Evolutionary conservation across 2,888 invertebrate genomes (phyloP).

Genomic region (Drosophila peninsularis): DNA sequence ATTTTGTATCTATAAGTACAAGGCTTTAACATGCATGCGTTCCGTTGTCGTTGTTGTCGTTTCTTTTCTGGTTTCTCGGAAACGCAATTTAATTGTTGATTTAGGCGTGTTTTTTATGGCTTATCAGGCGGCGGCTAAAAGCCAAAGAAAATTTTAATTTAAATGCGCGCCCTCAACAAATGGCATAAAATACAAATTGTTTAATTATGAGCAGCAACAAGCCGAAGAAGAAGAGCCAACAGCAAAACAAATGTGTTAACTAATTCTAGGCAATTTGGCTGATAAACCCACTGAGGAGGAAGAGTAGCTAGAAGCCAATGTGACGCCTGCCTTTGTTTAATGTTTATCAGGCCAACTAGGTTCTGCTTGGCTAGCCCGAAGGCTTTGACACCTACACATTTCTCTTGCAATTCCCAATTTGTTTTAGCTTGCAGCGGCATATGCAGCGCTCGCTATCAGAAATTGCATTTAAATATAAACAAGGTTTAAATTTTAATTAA

Average conservation of each 20-base stretch:
- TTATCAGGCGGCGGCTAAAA: conserved; percentile 60
- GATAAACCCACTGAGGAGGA: conserved; percentile 52
- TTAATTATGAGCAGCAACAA: conserved; percentile 73
- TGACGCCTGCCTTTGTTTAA: conserved; percentile 40
- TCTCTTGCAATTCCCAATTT: conserved; percentile 14
- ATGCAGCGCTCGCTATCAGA: not conserved
- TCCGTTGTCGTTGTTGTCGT: conserved; percentile 1
- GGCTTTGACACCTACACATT: not conserved
- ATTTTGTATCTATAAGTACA: conserved; percentile 14
- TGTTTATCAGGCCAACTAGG: conserved; percentile 31
- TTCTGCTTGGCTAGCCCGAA: conserved; percentile 32
- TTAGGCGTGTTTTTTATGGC: conserved; percentile 75
- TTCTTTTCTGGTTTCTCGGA: conserved; percentile 35
- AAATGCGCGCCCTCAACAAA: conserved; percentile 61
- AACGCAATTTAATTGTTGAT: conserved; percentile 81
- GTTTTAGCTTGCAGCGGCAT: not conserved
- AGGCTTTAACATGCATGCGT: conserved; percentile 10
- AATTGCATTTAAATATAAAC: conserved; percentile 50
- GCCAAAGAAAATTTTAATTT: conserved; percentile 73
- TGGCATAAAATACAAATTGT: conserved; percentile 69
- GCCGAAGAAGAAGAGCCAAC: not conserved
- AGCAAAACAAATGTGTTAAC: conserved; percentile 67
- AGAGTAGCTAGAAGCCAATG: conserved; percentile 26
- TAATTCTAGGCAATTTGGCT: conserved; percentile 75
- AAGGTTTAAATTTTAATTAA: conserved; percentile 80